Percentiles rank a stretch among this genome's conserved stretches.
These are phyloP conservation scores for Anabas testudineus DNA, from an alignment of 2,797 vertebrate species.

Conservation along the genomic window DNA sequence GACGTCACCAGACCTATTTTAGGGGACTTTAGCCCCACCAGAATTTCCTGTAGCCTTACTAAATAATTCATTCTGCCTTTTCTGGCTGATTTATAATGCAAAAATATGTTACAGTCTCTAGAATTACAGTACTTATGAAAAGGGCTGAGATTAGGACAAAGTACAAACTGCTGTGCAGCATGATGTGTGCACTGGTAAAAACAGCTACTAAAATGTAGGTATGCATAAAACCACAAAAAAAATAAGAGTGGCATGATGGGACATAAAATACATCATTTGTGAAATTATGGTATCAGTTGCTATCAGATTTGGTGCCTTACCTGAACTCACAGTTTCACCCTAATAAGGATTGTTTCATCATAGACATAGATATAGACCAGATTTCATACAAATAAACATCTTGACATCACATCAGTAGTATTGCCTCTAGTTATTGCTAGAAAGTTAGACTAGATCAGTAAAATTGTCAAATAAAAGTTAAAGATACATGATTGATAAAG, in stretches of 20 bases:
- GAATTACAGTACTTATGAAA: constrained; percentile 43
- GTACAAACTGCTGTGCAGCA: constrained; percentile 15
- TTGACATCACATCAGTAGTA: neutral
- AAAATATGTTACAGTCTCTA: constrained; percentile 48
- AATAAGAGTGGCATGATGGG: constrained; percentile 1
- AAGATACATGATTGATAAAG: too few species aligned
- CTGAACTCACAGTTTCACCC: too few species aligned
- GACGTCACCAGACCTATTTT: constrained; percentile 57
- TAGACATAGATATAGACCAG: too few species aligned
- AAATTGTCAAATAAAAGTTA: neutral
- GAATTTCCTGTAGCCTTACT: constrained; percentile 51
- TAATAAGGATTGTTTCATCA: too few species aligned
- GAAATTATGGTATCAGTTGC: neutral
- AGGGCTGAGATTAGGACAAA: constrained; percentile 11
- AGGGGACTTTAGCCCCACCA: constrained; percentile 46
- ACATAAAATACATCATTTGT: neutral
- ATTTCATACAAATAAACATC: neutral
- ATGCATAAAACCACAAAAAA: too few species aligned
- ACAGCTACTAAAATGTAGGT: neutral
- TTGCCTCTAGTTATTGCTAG: neutral
- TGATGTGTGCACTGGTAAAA: constrained; percentile 16
- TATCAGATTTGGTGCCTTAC: neutral
- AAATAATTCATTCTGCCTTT: constrained; percentile 62
- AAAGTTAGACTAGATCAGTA: neutral
- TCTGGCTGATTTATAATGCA: constrained; percentile 65